Conservation (phyloP, 2,888 invertebrate species). For the Lysandra coridon region DNA sequence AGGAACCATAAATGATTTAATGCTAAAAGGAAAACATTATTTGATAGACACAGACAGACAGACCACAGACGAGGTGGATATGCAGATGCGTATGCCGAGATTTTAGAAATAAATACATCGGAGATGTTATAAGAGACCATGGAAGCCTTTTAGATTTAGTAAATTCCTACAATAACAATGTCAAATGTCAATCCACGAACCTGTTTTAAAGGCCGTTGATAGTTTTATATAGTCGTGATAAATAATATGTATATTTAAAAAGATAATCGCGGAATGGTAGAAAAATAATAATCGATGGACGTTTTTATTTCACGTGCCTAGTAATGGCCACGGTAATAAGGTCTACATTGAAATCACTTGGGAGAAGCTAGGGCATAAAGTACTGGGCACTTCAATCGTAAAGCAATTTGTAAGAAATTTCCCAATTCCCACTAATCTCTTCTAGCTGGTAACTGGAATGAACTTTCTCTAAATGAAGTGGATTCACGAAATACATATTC, state of each 20-base stretch:
- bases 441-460: constrained; percentile 30
- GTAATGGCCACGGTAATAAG: neutral
- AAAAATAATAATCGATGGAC: too few relatives aligned
- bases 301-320: neutral
- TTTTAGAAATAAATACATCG: neutral
- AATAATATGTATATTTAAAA: neutral
- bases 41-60: too few relatives aligned
- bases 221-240: neutral
- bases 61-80: too few relatives aligned
- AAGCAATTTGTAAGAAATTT: neutral
- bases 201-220: neutral
- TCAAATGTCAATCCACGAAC: constrained; percentile 5
- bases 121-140: neutral
- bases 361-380: neutral
- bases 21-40: neutral
- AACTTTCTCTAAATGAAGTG: constrained; percentile 33
- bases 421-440: neutral
- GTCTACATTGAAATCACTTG: neutral
- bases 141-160: neutral
- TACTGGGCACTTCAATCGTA: neutral
- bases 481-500: constrained; percentile 37
- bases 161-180: neutral
- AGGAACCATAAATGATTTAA: neutral
- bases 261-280: neutral
- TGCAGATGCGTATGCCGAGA: neutral